Percentiles rank a stretch among this genome's conserved stretches.
These are phyloP conservation scores for Tachina fera DNA, from an alignment of 2,888 invertebrate species.

Conservation along the genomic window DNA sequence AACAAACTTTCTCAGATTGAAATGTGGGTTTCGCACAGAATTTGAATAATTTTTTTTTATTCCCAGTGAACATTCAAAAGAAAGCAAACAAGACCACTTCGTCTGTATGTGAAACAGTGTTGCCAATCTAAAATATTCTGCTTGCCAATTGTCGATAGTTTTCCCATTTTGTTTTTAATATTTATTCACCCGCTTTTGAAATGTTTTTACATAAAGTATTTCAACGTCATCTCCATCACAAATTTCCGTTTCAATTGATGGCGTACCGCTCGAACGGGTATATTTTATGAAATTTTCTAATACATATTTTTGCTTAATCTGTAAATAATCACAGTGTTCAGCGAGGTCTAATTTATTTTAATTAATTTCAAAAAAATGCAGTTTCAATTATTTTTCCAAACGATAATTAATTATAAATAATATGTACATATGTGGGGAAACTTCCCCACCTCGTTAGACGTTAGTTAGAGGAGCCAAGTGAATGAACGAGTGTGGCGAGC, in stretches of 20 bases:
- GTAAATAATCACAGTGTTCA: not conserved
- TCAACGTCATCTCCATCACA: too few relatives aligned
- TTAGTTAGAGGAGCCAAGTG: conserved; percentile 27
- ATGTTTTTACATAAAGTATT: too few relatives aligned
- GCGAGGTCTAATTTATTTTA: not conserved
- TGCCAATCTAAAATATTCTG: too few relatives aligned
- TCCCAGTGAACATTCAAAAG: too few relatives aligned
- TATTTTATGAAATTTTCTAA: not conserved
- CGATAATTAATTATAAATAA: conserved; percentile 25
- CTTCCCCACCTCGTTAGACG: conserved; percentile 58
- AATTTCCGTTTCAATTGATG: not conserved
- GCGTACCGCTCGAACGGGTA: not conserved
- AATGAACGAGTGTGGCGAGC: conserved; percentile 37
- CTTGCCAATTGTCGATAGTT: too few relatives aligned
- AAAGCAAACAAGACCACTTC: too few relatives aligned
- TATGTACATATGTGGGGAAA: conserved; percentile 12
- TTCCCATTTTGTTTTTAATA: too few relatives aligned
- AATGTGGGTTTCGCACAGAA: too few relatives aligned
- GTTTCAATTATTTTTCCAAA: not conserved
- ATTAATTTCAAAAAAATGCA: not conserved
- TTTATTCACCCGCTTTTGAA: too few relatives aligned
- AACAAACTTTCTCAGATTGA: too few relatives aligned
- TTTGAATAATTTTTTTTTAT: too few relatives aligned
- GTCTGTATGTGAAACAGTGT: too few relatives aligned
- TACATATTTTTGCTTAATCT: conserved; percentile 1